Evolutionary conservation across 1,140 invertebrate genomes (phyloP), one percentile per base, ranked within the genome.

Genomic region (Nebria ingens): DNA sequence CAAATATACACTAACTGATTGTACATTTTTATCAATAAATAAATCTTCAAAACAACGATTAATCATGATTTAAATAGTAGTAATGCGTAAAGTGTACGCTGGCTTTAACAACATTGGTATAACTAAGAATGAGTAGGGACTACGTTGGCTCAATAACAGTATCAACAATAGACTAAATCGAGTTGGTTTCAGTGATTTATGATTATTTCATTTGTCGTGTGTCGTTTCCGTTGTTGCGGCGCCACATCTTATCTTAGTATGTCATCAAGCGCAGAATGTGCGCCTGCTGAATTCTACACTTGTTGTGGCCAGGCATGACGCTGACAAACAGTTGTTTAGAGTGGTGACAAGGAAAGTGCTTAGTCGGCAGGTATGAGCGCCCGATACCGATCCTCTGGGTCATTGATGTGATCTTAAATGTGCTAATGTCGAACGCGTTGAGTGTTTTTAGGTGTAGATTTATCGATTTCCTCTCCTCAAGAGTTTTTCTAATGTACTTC

Each of bases 381-480:
- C 3, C 9, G 40, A 45, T 45, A 34, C 25, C 6, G 25, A 34
- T 34, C 25, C n/a, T 9, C n/a, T 34, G 25, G 25, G 25, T 34
- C 25, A 34, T n/a, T n/a, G 25, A 34, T 34, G 40, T 17, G 15
- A 45, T 45, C 40, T 45, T 45, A 45, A 45, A 9, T 45, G 40
- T 9, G 40, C 15, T 45, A 45, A 45, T 45, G 40, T 17, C 9
- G 40, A 45, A 6, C 3, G 40, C 15, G 25, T n/a, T 34, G 25
- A 34, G 25, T 34, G 25, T 34, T 34, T 11, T 45, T 6, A 45
- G 15, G 40, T 45, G 40, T 17, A 45, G 15, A 6, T 45, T 45
- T 45, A 45, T 45, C 17, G 40, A 45, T 45, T 45, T 45, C 40
- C 3, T 4, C 40, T 6, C n/a, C 25, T 34, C 25, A n/a, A 34